Base-by-base conservation (phyloP, 2,113 vertebrate genomes). In the Catharus minimus region DNA sequence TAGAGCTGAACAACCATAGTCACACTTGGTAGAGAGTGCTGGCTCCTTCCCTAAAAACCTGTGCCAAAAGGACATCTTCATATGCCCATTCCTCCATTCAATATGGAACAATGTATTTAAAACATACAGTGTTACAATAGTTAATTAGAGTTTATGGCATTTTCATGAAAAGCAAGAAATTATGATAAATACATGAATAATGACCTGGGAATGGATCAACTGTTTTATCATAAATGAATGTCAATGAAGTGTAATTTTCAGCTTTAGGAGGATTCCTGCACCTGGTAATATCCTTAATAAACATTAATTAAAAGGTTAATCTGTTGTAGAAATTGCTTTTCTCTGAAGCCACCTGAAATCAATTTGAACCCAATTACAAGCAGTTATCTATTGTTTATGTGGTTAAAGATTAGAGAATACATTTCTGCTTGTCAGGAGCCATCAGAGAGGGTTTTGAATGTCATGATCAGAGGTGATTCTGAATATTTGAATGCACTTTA, bases 241-340 rank as follows among this genome's bases (percentile, higher is more conserved):
- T 94, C 94, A 97, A 96, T 92, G 95, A 97, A 96, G 85, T 96
- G 75, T 96, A 96, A 98, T 98, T 97, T 97, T 97, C 97, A 96
- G 95, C 97, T 95, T 95, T 91, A 90, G 91, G 78, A 97, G 82
- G 95, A 97, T 98, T 96, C 95, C 95, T 92, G 95, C 96, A 98
- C 96, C 97, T 98, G 97, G 96, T 97, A 96, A 96, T 97, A 94
- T 93, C 95, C 93, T 97, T 98, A 97, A 98, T 97, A 96, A 96
- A 97, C 96, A 97, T 97, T 98, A 98, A 98, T 98, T 98, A 98
- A 98, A 97, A 98, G 97, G 97, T 98, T 98, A 98, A 97, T 98
- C 96, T 97, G 92, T 96, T 97, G 94, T 88, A 97, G 97, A 97
- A 97, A 98, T 98, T 97, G 97, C 97, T 97, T 97, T 98, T 97